Evolutionary conservation across 2,113 vertebrate genomes (phyloP).

Genomic region (Butastur rufipennis): DNA sequence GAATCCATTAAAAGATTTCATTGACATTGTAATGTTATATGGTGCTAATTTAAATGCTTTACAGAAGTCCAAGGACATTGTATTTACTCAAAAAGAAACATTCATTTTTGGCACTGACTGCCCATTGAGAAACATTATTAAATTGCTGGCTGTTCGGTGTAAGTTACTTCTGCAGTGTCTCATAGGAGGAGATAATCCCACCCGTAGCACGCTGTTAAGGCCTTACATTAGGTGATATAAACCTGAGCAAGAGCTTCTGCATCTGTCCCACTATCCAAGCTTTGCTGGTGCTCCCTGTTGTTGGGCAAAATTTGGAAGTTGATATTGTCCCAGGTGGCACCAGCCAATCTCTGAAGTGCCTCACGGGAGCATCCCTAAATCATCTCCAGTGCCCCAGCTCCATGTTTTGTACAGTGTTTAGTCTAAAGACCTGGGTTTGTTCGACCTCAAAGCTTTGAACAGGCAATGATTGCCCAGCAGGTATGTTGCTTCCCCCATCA

Average conservation of each 20-base stretch:
- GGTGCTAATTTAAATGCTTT: neutral
- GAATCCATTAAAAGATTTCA: neutral
- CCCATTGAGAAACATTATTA: neutral
- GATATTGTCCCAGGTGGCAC: neutral
- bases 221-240: neutral
- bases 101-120: neutral
- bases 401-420: neutral
- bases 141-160: neutral
- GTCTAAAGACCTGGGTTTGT: neutral
- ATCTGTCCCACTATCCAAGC: neutral
- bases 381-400: neutral
- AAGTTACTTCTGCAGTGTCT: neutral
- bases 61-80: neutral
- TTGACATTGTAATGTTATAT: neutral
- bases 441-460: neutral
- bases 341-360: neutral
- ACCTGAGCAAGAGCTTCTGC: neutral
- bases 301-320: neutral
- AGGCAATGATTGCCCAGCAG: neutral
- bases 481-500: too few relatives aligned
- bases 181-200: neutral
- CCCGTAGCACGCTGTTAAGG: neutral
- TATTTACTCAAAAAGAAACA: neutral
- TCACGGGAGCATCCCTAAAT: neutral
- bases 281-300: neutral